These are phyloP conservation scores for Omphaloscelis lunosa DNA, from an alignment of 2,888 invertebrate genomes.

Conservation along the genomic window DNA sequence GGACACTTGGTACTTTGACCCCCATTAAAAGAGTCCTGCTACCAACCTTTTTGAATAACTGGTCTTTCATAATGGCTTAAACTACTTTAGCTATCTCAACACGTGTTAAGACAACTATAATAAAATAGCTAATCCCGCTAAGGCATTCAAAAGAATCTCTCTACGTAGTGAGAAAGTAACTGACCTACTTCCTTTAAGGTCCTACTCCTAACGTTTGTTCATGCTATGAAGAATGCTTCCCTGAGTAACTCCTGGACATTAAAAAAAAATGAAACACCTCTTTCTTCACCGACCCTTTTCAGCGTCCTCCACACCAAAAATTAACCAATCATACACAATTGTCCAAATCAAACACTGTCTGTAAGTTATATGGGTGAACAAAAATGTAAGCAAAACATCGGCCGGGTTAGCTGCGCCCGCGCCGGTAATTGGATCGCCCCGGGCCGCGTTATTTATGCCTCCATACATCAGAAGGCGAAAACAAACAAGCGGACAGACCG, in stretches of 20 bases:
- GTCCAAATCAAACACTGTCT: conserved; percentile 59
- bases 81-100: neutral
- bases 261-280: accelerated
- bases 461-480: conserved; percentile 81
- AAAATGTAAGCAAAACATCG: conserved; percentile 67
- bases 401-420: conserved; percentile 44
- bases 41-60: neutral
- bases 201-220: neutral
- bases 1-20: too few species aligned
- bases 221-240: neutral
- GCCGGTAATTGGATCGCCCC: conserved; percentile 83
- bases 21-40: too few species aligned
- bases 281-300: neutral
- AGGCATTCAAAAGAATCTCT: too few species aligned
- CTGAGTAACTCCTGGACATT: too few species aligned
- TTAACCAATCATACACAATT: conserved; percentile 34
- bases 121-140: too few species aligned
- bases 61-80: too few species aligned
- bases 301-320: conserved; percentile 10
- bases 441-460: conserved; percentile 83
- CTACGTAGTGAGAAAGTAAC: neutral
- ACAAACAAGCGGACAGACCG: conserved; percentile 78
- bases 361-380: conserved; percentile 57
- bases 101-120: neutral
- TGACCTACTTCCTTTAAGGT: neutral